phyloP scores from a whole-genome alignment of 2,113 vertebrate species.

The Triplophysa rosa region DNA sequence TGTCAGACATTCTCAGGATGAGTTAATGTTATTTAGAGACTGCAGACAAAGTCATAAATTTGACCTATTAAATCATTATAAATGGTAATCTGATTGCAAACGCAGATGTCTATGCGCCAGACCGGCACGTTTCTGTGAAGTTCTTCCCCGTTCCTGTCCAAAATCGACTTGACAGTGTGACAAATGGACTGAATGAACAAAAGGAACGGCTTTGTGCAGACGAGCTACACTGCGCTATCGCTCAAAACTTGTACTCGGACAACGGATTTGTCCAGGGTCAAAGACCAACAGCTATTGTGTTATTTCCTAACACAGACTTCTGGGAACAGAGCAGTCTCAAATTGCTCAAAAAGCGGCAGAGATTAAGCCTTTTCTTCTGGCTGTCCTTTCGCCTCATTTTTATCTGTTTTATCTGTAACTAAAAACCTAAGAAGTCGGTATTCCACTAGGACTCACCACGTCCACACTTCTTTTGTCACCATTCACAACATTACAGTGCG shows the following conservation, averaged over 20 bases:
- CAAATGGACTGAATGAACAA: background rate
- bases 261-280: constrained; percentile 51
- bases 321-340: constrained; percentile 55
- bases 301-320: constrained; percentile 54
- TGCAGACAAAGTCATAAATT: background rate
- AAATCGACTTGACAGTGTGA: background rate
- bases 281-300: constrained; percentile 57
- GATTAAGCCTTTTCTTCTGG: constrained; percentile 34
- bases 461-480: constrained; percentile 58
- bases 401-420: constrained; percentile 61
- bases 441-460: constrained; percentile 52
- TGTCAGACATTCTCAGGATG: background rate
- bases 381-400: constrained; percentile 43
- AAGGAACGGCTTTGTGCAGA: background rate
- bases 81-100: background rate
- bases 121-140: background rate
- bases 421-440: constrained; percentile 41
- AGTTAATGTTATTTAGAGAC: background rate
- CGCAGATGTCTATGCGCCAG: background rate
- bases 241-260: background rate
- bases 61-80: background rate
- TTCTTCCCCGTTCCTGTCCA: background rate
- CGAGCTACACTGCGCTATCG: background rate
- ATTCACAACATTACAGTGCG: constrained; percentile 60
- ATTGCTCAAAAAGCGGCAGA: constrained; percentile 49